These are phyloP conservation scores for Caenorhabditis latens DNA, from an alignment of 1,140 invertebrate genomes.

Conservation along the genomic window DNA sequence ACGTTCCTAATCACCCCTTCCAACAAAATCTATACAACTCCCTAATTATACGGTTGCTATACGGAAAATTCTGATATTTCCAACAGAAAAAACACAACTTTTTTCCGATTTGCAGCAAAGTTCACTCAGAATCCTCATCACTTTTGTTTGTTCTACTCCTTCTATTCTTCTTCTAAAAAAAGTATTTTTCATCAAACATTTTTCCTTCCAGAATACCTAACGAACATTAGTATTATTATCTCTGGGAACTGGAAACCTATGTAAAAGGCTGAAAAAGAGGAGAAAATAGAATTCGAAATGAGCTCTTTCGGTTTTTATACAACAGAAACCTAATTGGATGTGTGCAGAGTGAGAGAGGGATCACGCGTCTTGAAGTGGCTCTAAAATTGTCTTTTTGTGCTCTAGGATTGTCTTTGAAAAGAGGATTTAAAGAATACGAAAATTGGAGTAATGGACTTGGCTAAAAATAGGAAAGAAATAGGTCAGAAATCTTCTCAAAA, in stretches of 20 bases:
- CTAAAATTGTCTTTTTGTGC: slow-evolving; percentile 24
- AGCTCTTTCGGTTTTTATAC: slow-evolving; percentile 42
- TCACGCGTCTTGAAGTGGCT: slow-evolving; percentile 1
- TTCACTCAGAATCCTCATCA: neutral
- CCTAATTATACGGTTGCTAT: neutral
- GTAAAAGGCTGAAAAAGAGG: neutral
- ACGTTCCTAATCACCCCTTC: too few relatives aligned
- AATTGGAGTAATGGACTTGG: too few relatives aligned
- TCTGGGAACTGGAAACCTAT: neutral
- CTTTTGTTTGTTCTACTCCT: neutral
- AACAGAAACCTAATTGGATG: slow-evolving; percentile 42
- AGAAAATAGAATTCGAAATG: slow-evolving; percentile 15
- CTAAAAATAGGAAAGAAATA: too few relatives aligned
- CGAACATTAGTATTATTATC: slow-evolving; percentile 35
- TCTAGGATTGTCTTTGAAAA: neutral
- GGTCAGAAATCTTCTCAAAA: too few relatives aligned
- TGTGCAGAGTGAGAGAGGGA: neutral
- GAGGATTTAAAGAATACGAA: too few relatives aligned
- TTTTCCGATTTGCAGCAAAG: neutral
- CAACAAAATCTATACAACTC: too few relatives aligned
- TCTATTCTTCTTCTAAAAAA: slow-evolving; percentile 1
- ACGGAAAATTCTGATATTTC: neutral
- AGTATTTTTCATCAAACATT: too few relatives aligned
- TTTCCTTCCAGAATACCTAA: slow-evolving; percentile 9
- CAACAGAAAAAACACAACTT: neutral